A percentile compares a stretch with the other conserved stretches of the same genome.
Conservation (phyloP, 2,113 vertebrate species). For the Lanius ludovicianus region DNA sequence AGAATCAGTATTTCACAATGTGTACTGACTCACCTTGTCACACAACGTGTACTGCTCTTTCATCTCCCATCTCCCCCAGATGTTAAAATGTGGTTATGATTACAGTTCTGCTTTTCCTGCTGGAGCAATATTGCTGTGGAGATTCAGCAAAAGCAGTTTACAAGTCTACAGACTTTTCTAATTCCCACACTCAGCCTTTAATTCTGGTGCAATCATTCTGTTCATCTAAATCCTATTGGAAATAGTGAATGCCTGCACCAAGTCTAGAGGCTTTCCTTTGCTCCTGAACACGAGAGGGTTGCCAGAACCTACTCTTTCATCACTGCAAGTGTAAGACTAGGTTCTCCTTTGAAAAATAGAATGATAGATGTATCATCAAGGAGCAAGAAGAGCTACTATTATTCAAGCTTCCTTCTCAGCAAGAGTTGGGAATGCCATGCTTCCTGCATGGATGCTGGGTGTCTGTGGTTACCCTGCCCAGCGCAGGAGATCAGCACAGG, state of each 20-base stretch:
- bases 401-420: not conserved
- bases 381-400: not conserved
- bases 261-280: not conserved
- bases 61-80: accelerated
- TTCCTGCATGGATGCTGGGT: not conserved
- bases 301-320: not conserved
- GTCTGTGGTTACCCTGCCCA: not conserved
- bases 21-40: not conserved
- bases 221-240: not conserved
- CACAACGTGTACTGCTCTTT: not conserved
- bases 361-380: not conserved
- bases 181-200: not conserved
- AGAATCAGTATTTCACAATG: not conserved
- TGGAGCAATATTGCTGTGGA: not conserved
- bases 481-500: not conserved
- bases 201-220: not conserved
- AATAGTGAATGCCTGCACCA: not conserved
- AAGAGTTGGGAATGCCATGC: not conserved
- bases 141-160: not conserved
- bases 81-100: not conserved
- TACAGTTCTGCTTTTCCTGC: not conserved
- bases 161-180: not conserved
- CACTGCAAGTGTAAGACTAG: not conserved
- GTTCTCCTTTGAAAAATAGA: not conserved
- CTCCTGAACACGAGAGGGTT: not conserved